Base-by-base conservation (phyloP, 2,797 vertebrate genomes). In the Amazona finschi region DNA sequence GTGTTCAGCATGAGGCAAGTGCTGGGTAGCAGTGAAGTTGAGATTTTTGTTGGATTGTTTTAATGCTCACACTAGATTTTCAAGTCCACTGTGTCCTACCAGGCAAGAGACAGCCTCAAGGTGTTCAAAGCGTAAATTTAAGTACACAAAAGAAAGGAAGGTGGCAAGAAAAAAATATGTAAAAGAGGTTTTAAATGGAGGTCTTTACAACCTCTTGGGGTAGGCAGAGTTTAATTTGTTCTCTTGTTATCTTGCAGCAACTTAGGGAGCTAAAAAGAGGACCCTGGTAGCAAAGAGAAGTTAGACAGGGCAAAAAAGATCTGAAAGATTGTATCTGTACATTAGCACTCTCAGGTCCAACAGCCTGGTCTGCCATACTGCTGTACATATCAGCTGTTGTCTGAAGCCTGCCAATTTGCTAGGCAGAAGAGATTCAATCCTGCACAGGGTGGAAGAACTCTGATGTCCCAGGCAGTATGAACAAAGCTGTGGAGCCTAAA, bases 391-490 rank as follows among this genome's bases (percentile, higher is more conserved):
- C 12, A 13, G n/a, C 46, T 57, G 7, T 9, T 17, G 20, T 21
- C 30, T 46, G 27, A 31, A 85, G 36, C 36, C 46, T 20, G 7
- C 6, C 58, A 60, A 36, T 49, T 85, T 80, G 62, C 28, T n/a
- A 55, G 22, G 58, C 19, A 22, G 62, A 65, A 24, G 39, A 70
- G 27, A 74, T 47, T 20, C n/a, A 52, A 47, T 33, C 38, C 30
- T 0, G 0, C n/a, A 24, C 18, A 70, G 62, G 33, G 49, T 2
- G 2, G 20, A 24, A 0, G 2, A 79, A 30, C 20, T 87, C 55
- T 87, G 78, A 47, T 13, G 2, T 46, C 76, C 71, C 62, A 70
- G 67, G 50, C 53, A 85, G 33, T 1, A 18, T 46, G 55, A 41
- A 38, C 16, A 24, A 24, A 84, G 15, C 46, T 61, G 30, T 13